phyloP scores from a whole-genome alignment of 2,113 vertebrate genomes.

The cattle (Bos taurus) region DNA sequence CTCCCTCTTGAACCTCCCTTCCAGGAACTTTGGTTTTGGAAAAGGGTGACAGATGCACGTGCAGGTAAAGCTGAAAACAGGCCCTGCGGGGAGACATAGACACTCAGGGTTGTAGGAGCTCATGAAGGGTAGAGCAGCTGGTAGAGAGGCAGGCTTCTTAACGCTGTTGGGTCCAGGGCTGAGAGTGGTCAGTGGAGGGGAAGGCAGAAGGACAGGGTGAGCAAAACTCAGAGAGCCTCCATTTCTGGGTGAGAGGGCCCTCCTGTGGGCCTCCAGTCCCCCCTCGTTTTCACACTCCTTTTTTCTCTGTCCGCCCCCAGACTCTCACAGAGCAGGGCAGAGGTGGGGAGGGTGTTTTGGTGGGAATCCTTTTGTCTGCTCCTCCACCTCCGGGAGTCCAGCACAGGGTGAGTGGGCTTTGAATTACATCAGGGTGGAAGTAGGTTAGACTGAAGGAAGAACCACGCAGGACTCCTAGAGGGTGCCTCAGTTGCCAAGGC shows the following conservation, averaged over 20 bases:
- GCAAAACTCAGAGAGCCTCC: neutral
- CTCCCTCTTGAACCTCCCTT: neutral
- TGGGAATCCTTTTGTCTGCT: neutral
- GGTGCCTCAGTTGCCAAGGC: constrained; percentile 41
- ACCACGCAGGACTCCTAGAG: constrained; percentile 1
- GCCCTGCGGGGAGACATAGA: neutral
- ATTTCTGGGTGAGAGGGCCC: neutral
- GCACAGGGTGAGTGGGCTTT: neutral
- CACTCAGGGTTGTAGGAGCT: neutral
- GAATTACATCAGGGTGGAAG: neutral
- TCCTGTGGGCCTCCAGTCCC: neutral
- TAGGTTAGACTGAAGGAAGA: constrained; percentile 43
- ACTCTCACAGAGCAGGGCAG: neutral
- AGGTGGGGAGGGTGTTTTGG: neutral
- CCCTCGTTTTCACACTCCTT: no score
- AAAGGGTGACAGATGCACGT: neutral
- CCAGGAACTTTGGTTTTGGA: neutral
- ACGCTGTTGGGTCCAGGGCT: neutral
- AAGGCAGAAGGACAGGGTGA: neutral
- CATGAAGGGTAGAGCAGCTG: neutral
- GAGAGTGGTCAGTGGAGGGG: neutral
- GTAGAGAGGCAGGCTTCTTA: neutral
- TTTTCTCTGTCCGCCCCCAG: neutral
- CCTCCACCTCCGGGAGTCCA: neutral
- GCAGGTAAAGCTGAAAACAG: neutral